Conservation (phyloP, 2,888 invertebrate species). For the Nomada goodeniana region DNA sequence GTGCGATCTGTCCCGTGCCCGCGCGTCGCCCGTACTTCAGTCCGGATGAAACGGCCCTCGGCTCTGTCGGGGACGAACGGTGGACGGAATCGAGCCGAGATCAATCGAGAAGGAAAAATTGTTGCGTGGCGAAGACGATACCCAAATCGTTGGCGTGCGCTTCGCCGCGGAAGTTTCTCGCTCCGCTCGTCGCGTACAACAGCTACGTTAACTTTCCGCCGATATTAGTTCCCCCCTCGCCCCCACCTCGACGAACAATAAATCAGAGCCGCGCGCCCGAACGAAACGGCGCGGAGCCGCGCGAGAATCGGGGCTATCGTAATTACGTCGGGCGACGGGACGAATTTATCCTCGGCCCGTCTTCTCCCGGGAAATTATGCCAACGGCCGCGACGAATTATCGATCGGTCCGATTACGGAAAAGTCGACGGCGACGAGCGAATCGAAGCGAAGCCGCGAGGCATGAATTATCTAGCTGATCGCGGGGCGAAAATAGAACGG, state of each 20-base stretch:
- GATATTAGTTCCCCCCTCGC: conserved; percentile 47
- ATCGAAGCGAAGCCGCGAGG: too few relatives aligned
- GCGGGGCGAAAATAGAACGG: too few relatives aligned
- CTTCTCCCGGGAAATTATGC: too few relatives aligned
- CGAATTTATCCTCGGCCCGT: background rate
- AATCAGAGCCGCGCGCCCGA: conserved; percentile 10
- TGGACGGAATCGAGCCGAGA: background rate
- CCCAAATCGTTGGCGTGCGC: background rate
- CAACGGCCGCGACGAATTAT: background rate
- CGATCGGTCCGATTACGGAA: background rate
- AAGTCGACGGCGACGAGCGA: too few relatives aligned
- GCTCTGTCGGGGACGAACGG: background rate
- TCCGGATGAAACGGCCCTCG: background rate
- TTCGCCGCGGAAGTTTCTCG: conserved; percentile 20
- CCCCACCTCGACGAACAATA: background rate
- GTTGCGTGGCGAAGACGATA: too few relatives aligned
- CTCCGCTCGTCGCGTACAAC: conserved; percentile 12
- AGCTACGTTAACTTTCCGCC: conserved; percentile 52
- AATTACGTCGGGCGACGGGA: background rate
- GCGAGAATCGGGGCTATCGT: background rate
- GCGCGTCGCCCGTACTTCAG: conserved; percentile 32
- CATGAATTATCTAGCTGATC: too few relatives aligned
- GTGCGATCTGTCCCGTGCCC: conserved; percentile 16
- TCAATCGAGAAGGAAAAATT: conserved; percentile 1
- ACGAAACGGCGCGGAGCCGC: conserved; percentile 1